Conservation (phyloP, 2,888 invertebrate genomes). For the Ommatoiulus sabulosus region DNA sequence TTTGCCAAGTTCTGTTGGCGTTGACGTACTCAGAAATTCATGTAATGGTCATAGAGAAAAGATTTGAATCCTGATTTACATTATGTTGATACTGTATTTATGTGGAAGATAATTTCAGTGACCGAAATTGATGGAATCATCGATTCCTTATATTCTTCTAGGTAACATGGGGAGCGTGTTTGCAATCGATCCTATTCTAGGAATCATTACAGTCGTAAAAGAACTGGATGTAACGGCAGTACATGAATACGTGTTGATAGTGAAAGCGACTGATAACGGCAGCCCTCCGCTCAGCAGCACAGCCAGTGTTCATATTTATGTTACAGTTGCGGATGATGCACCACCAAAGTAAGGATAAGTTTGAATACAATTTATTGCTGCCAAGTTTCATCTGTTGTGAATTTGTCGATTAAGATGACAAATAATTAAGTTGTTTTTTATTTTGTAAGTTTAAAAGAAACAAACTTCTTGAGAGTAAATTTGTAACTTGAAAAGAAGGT, state of each 20-base stretch:
- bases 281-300: slow-evolving; percentile 80
- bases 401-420: no score
- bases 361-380: not conserved
- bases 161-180: slow-evolving; percentile 91
- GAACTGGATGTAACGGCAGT: slow-evolving; percentile 73
- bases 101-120: not conserved
- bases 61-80: not conserved
- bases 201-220: slow-evolving; percentile 72
- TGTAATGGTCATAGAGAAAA: not conserved
- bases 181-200: slow-evolving; percentile 81
- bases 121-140: not conserved
- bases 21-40: not conserved
- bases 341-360: slow-evolving; percentile 77
- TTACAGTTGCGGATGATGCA: slow-evolving; percentile 89
- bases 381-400: no score
- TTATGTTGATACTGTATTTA: not conserved
- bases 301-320: slow-evolving; percentile 85
- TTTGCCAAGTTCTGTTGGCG: not conserved
- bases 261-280: slow-evolving; percentile 86
- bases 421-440: no score
- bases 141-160: slow-evolving; percentile 63
- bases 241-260: slow-evolving; percentile 84
- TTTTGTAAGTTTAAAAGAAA: no score
- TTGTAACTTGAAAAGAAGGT: no score
- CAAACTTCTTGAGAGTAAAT: no score